Percentiles rank a stretch among this genome's conserved stretches.
Conservation (phyloP, 2,888 invertebrate genomes). For the Heliconius ethilla region DNA sequence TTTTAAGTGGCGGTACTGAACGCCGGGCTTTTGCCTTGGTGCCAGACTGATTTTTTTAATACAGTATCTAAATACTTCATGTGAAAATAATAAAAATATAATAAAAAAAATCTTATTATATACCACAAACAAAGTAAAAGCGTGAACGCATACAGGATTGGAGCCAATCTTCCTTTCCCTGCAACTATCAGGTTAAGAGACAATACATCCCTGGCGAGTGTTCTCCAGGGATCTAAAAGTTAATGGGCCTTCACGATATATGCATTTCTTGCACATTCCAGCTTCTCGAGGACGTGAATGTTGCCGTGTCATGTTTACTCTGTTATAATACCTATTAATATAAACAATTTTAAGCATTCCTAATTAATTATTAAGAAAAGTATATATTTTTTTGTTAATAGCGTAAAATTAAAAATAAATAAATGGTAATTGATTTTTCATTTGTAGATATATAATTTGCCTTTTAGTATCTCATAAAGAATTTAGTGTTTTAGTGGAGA, state of each 20-base stretch:
- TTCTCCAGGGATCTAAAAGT: conserved; percentile 12
- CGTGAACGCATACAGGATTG: neutral
- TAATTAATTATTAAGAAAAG: neutral
- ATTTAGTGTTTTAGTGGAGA: neutral
- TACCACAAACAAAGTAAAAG: neutral
- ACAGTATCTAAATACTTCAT: neutral
- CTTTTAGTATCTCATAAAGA: too few species aligned
- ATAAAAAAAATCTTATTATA: neutral
- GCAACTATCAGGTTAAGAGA: neutral
- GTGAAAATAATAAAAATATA: neutral
- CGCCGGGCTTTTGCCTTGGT: too few species aligned
- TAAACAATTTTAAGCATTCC: neutral
- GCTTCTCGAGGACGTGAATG: conserved; percentile 8
- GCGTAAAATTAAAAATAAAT: neutral
- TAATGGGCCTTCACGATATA: conserved; percentile 20
- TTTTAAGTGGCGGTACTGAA: too few species aligned
- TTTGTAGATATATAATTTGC: neutral
- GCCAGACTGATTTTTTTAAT: neutral
- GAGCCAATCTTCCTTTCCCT: neutral
- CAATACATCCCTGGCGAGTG: conserved; percentile 1
- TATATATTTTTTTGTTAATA: neutral
- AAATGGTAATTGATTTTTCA: neutral
- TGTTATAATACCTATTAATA: neutral
- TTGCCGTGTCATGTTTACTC: conserved; percentile 3
- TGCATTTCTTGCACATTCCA: conserved; percentile 11